A percentile compares a stretch with the other conserved stretches of the same genome.
These are phyloP conservation scores for Neuroterus valhalla DNA, from an alignment of 1,140 invertebrate species.

Conservation along the genomic window DNA sequence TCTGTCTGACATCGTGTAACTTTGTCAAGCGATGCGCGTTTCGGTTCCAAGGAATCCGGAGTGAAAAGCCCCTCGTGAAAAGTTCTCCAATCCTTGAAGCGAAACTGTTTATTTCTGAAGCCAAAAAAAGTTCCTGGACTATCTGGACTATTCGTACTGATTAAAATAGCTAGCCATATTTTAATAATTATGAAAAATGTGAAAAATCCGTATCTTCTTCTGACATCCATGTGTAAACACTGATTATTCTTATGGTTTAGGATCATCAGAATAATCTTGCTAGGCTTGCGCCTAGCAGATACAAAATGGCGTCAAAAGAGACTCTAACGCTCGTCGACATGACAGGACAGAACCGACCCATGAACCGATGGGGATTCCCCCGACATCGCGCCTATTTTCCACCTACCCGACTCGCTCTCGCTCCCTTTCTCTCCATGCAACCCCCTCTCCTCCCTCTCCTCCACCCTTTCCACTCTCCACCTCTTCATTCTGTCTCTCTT, in stretches of 20 bases:
- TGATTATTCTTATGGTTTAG: neutral
- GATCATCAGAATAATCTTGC: neutral
- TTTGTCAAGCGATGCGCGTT: too few species aligned
- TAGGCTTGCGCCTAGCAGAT: neutral
- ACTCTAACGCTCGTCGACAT: slow-evolving; percentile 10
- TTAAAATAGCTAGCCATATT: too few species aligned
- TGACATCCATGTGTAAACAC: too few species aligned
- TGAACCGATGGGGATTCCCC: neutral
- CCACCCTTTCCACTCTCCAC: slow-evolving; percentile 2
- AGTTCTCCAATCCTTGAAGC: too few species aligned
- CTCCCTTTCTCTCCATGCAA: slow-evolving; percentile 11
- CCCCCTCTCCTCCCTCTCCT: slow-evolving; percentile 1
- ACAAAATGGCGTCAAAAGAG: slow-evolving; percentile 24
- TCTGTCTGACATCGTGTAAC: too few species aligned
- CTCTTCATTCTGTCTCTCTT: slow-evolving; percentile 6
- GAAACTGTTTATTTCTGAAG: too few species aligned
- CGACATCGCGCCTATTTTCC: neutral
- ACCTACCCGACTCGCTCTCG: slow-evolving; percentile 17
- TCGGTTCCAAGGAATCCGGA: too few species aligned
- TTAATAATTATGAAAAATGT: too few species aligned
- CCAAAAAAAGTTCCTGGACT: too few species aligned
- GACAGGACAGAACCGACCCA: neutral
- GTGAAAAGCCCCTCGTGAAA: too few species aligned
- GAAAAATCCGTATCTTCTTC: too few species aligned
- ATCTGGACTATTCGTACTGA: too few species aligned